phyloP scores from a whole-genome alignment of 2,888 invertebrate genomes.

The Polia nebulosa region DNA sequence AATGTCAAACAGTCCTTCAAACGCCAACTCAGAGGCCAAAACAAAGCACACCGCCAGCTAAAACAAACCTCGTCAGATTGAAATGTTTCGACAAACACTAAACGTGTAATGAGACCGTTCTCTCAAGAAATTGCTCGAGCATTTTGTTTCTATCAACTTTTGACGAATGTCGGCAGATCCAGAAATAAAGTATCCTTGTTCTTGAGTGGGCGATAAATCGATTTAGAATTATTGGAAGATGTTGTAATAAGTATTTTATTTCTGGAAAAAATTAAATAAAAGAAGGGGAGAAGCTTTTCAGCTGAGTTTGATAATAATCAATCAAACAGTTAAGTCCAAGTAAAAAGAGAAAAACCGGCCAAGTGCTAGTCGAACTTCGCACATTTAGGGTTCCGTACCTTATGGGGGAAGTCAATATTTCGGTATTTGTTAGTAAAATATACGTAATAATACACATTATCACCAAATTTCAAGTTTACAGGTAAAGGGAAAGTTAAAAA shows the following conservation, averaged over 20 bases:
- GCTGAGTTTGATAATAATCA: neutral
- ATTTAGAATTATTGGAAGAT: conserved; percentile 27
- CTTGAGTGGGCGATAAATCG: conserved; percentile 36
- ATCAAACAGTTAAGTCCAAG: neutral
- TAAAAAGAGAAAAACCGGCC: no score
- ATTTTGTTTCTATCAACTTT: conserved; percentile 56
- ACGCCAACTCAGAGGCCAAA: conserved; percentile 67
- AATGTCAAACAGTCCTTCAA: conserved; percentile 2
- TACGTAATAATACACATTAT: no score
- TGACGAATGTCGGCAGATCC: conserved; percentile 52
- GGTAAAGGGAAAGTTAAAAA: no score
- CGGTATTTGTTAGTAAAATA: no score
- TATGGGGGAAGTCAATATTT: no score
- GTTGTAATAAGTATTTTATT: conserved; percentile 15
- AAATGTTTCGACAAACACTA: conserved; percentile 85
- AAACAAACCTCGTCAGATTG: conserved; percentile 85
- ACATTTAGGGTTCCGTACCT: no score
- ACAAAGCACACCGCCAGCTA: conserved; percentile 73
- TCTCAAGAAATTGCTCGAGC: conserved; percentile 68
- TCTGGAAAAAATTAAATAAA: neutral
- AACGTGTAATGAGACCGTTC: conserved; percentile 80
- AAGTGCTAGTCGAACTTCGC: no score
- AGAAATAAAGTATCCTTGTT: conserved; percentile 46
- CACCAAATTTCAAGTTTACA: no score
- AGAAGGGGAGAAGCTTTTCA: neutral